Conservation (phyloP, 1,140 invertebrate genomes). For the Scaptomyza pallida region DNA sequence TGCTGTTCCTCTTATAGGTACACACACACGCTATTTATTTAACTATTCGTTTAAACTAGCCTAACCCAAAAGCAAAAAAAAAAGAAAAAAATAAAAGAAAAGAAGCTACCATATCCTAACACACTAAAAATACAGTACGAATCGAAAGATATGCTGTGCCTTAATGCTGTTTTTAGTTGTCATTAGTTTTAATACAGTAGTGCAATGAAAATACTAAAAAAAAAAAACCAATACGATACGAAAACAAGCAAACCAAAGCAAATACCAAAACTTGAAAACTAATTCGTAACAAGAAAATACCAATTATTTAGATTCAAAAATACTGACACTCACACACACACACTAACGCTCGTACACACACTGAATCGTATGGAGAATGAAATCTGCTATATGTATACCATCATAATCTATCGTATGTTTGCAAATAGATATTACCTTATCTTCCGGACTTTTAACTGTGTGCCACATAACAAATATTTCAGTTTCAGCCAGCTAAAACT, state of each 20-base stretch:
- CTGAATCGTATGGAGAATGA: constrained; percentile 67
- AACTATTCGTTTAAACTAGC: constrained; percentile 42
- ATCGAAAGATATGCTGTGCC: constrained; percentile 47
- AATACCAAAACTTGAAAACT: constrained; percentile 47
- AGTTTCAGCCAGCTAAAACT: constrained; percentile 54
- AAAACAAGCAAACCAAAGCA: constrained; percentile 32
- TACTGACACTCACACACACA: constrained; percentile 19
- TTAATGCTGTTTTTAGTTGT: constrained; percentile 73
- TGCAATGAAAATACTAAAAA: constrained; percentile 65
- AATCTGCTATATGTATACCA: constrained; percentile 36
- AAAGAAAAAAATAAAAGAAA: constrained; percentile 14
- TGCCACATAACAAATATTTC: constrained; percentile 47
- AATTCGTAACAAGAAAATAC: constrained; percentile 59
- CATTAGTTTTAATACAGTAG: constrained; percentile 79
- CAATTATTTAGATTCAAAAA: constrained; percentile 68
- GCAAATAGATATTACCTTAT: constrained; percentile 63
- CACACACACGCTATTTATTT: constrained; percentile 76
- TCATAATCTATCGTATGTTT: constrained; percentile 68
- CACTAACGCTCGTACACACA: constrained; percentile 12
- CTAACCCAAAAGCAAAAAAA: constrained; percentile 18
- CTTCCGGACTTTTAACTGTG: constrained; percentile 60
- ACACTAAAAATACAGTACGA: constrained; percentile 20
- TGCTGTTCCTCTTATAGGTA: constrained; percentile 90
- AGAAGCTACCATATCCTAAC: constrained; percentile 28
- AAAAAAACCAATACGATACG: constrained; percentile 34